These are phyloP conservation scores for Microplitis manilae DNA, from an alignment of 2,888 invertebrate genomes.

Conservation along the genomic window DNA sequence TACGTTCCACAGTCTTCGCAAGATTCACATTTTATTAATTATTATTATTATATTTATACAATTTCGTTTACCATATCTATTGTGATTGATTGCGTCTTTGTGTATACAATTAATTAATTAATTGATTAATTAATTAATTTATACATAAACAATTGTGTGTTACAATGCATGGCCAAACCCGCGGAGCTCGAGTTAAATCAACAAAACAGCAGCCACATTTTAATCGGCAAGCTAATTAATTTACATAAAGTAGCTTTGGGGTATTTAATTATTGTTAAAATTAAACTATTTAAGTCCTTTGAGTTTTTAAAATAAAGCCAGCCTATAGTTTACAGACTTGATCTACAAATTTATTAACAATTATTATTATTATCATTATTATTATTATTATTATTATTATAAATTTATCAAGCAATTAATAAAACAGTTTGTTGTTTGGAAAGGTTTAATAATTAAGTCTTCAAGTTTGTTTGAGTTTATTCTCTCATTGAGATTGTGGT, in stretches of 20 bases:
- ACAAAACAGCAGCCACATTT: neutral
- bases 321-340: neutral
- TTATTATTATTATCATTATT: neutral
- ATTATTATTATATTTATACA: slow-evolving; percentile 43
- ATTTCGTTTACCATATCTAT: slow-evolving; percentile 60
- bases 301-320: neutral
- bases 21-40: slow-evolving; percentile 54
- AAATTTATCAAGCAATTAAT: too few relatives aligned
- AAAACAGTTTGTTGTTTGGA: too few relatives aligned
- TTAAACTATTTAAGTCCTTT: neutral
- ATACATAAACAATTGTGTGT: slow-evolving; percentile 66
- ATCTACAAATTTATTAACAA: neutral
- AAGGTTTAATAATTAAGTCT: too few relatives aligned
- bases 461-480: too few relatives aligned
- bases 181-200: slow-evolving; percentile 60
- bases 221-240: neutral
- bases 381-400: neutral
- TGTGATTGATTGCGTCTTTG: slow-evolving; percentile 47
- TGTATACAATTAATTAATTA: slow-evolving; percentile 51
- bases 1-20: slow-evolving; percentile 72
- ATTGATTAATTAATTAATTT: slow-evolving; percentile 61
- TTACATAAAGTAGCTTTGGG: slow-evolving; percentile 9
- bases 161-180: slow-evolving; percentile 71
- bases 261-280: neutral
- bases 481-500: too few relatives aligned